Conservation (phyloP, 2,888 invertebrate species). For the Drosophila picticornis region DNA sequence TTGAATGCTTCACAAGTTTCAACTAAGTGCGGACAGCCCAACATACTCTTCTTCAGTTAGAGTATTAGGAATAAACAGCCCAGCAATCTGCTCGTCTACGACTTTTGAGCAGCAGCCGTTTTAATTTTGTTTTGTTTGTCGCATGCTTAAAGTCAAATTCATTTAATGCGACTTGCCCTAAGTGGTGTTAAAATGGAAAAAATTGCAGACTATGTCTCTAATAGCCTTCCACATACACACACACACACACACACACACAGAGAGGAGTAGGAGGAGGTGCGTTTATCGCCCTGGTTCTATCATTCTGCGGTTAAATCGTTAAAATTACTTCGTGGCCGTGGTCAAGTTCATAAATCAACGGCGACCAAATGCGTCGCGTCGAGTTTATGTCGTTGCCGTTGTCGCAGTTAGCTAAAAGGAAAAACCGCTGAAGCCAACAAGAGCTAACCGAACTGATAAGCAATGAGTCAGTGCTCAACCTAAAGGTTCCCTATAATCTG, state of each 20-base stretch:
- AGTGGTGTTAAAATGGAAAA: conserved; percentile 66
- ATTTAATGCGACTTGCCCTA: conserved; percentile 57
- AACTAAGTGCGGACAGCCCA: neutral
- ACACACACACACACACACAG: conserved; percentile 10
- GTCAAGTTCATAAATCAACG: conserved; percentile 82
- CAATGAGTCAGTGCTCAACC: neutral
- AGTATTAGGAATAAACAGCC: neutral
- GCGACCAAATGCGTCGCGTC: conserved; percentile 47
- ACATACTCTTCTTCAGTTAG: neutral
- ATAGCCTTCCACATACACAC: conserved; percentile 61
- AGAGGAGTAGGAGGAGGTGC: conserved; percentile 21
- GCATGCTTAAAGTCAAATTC: conserved; percentile 58
- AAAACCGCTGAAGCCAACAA: conserved; percentile 57
- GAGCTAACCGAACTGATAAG: conserved; percentile 36
- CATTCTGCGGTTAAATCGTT: conserved; percentile 81
- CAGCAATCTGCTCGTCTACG: conserved; percentile 30
- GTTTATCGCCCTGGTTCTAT: conserved; percentile 78
- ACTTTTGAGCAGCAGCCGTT: conserved; percentile 35
- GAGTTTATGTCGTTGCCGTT: conserved; percentile 21
- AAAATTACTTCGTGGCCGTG: conserved; percentile 75
- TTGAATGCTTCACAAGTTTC: neutral
- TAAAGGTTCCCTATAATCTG: conserved; percentile 36
- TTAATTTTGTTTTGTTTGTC: conserved; percentile 27
- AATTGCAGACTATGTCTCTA: conserved; percentile 59
- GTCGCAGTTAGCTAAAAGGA: conserved; percentile 66